Evolutionary conservation across 2,113 vertebrate genomes (phyloP).

Genomic region (Larimichthys polyactis): DNA sequence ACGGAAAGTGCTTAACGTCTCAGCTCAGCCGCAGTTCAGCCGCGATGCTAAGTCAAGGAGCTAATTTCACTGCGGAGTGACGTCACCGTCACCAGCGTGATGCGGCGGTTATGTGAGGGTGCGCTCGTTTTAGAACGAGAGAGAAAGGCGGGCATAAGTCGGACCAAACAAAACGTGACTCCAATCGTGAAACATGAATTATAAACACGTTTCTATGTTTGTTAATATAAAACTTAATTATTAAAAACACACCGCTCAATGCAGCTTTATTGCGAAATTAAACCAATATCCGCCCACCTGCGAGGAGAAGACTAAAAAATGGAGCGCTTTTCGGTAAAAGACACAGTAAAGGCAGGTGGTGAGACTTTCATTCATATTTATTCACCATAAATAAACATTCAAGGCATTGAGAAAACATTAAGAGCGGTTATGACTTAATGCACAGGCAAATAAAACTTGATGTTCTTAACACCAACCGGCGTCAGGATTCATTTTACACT

Average conservation of each 20-base stretch:
- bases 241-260: fast-evolving
- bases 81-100: slow-evolving; percentile 47
- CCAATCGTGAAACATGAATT: fast-evolving
- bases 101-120: neutral
- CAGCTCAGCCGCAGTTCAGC: slow-evolving; percentile 27
- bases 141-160: fast-evolving
- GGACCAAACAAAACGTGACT: neutral
- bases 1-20: neutral
- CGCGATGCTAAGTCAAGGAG: slow-evolving; percentile 32
- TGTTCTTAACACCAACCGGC: neutral
- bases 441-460: neutral
- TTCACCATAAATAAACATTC: slow-evolving; percentile 19
- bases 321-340: neutral
- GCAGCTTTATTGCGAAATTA: fast-evolving
- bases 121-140: slow-evolving; percentile 24
- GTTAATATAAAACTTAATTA: neutral
- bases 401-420: slow-evolving; percentile 5
- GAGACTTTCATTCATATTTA: slow-evolving; percentile 38
- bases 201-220: fast-evolving
- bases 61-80: slow-evolving; percentile 59
- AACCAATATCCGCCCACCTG: neutral
- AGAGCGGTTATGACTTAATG: neutral
- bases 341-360: neutral
- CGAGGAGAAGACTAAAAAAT: fast-evolving
- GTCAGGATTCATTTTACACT: neutral